Percentiles rank a stretch among this genome's conserved stretches.
These are phyloP conservation scores for Berghia stephanieae DNA, from an alignment of 1,140 invertebrate genomes.

Conservation along the genomic window DNA sequence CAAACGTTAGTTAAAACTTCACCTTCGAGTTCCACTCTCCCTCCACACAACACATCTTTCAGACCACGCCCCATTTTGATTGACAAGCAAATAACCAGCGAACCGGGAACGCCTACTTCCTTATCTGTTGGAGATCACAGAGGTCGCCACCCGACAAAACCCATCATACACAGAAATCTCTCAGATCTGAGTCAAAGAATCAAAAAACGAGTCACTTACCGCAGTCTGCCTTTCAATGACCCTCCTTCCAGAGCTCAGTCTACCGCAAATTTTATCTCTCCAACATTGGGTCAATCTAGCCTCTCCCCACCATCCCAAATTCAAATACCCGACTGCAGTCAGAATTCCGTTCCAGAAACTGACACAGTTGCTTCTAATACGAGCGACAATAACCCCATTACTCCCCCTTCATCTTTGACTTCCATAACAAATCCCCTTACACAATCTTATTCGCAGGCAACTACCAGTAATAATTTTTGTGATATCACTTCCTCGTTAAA, in stretches of 20 bases:
- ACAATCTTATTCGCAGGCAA: background rate
- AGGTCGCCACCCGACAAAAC: conserved; percentile 45
- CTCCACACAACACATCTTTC: conserved; percentile 35
- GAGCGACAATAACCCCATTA: background rate
- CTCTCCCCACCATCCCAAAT: background rate
- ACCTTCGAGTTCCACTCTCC: no score
- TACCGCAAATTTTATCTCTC: background rate
- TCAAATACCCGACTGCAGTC: background rate
- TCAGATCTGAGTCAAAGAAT: conserved; percentile 83
- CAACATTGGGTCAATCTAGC: background rate
- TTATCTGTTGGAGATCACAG: conserved; percentile 44
- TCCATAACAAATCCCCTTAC: background rate
- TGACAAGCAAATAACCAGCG: conserved; percentile 78
- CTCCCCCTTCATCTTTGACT: background rate
- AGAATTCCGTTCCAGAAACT: background rate
- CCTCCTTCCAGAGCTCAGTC: conserved; percentile 23
- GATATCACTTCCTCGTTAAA: no score
- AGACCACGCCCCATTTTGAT: conserved; percentile 62
- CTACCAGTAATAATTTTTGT: no score
- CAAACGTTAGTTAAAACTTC: no score
- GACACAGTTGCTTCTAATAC: background rate
- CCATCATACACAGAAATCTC: conserved; percentile 79
- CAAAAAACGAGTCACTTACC: conserved; percentile 81
- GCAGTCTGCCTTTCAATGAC: conserved; percentile 40
- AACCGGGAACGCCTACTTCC: conserved; percentile 78